Percentiles rank a stretch among this genome's conserved stretches.
Evolutionary conservation across 2,113 vertebrate species (phyloP).

Genomic region (Beaufortia kweichowensis): DNA sequence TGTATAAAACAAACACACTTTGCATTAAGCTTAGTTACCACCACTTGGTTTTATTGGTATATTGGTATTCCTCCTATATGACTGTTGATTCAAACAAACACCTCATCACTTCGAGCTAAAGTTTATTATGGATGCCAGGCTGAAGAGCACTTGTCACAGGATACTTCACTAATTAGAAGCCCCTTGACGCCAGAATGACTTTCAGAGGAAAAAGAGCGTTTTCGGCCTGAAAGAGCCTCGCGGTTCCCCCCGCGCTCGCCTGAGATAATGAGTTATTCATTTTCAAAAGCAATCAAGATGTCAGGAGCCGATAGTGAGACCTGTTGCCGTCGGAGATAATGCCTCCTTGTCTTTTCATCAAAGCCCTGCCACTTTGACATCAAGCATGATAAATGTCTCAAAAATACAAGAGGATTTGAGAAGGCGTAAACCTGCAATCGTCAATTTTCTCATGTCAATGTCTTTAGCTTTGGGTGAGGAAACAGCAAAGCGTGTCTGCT

Average conservation of each 20-base stretch:
- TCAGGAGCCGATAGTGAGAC: conserved; percentile 52
- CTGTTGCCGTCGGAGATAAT: conserved; percentile 48
- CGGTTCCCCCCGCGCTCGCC: conserved; percentile 16
- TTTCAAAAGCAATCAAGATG: conserved; percentile 62
- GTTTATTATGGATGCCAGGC: conserved; percentile 26
- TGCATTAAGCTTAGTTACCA: neutral
- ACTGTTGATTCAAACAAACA: conserved; percentile 5
- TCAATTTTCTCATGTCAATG: conserved; percentile 44
- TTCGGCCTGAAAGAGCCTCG: conserved; percentile 36
- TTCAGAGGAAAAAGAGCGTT: conserved; percentile 39
- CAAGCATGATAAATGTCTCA: conserved; percentile 45
- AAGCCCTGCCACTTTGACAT: conserved; percentile 54
- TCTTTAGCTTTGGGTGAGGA: conserved; percentile 35
- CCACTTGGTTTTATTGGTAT: neutral
- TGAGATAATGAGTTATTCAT: conserved; percentile 60
- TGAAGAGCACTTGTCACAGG: conserved; percentile 36
- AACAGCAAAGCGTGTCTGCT: conserved; percentile 37
- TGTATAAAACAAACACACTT: neutral
- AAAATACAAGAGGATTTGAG: conserved; percentile 41
- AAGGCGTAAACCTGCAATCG: conserved; percentile 36
- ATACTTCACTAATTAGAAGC: conserved; percentile 43
- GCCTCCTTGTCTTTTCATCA: conserved; percentile 57
- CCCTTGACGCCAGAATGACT: conserved; percentile 31
- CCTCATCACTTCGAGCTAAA: conserved; percentile 12
- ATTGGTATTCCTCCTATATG: conserved; percentile 7